Evolutionary conservation across 2,797 vertebrate genomes (phyloP).

Genomic region (Manis crassicaudata): DNA sequence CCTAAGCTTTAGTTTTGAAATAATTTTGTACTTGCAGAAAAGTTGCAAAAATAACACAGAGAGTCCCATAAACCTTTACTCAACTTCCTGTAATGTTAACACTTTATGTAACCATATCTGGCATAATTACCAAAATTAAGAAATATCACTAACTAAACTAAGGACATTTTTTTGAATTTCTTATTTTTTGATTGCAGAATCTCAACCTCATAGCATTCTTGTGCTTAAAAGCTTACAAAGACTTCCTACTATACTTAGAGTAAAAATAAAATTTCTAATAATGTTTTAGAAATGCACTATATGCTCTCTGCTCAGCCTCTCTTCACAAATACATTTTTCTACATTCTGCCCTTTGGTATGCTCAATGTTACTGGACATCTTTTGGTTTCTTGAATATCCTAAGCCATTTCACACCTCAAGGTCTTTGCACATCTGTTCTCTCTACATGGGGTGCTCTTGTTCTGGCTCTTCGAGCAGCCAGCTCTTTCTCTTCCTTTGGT

Average conservation of each 20-base stretch:
- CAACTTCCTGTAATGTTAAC: not conserved
- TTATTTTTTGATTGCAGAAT: slow-evolving; percentile 15
- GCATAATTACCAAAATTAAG: not conserved
- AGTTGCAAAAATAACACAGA: not conserved
- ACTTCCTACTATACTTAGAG: slow-evolving; percentile 35
- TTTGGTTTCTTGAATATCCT: slow-evolving; percentile 1
- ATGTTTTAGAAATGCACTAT: not conserved
- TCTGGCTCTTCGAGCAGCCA: not conserved
- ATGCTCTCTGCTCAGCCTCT: slow-evolving; percentile 16
- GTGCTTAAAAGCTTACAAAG: slow-evolving; percentile 37
- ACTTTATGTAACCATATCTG: not conserved
- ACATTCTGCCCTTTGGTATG: slow-evolving; percentile 2
- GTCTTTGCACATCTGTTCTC: not conserved
- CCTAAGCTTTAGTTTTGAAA: slow-evolving; percentile 32
- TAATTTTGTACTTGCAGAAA: not conserved
- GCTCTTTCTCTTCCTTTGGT: slow-evolving; percentile 15
- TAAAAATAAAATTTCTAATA: slow-evolving; percentile 54
- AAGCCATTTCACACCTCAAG: not conserved
- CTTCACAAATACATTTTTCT: slow-evolving; percentile 43
- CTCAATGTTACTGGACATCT: not conserved
- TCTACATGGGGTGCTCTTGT: not conserved
- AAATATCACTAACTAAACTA: not conserved
- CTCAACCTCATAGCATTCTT: not conserved
- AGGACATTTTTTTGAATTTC: slow-evolving; percentile 13
- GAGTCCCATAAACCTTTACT: not conserved